A percentile compares a stretch with the other conserved stretches of the same genome.
These are phyloP conservation scores for Aphelenchoides besseyi DNA, from an alignment of 1,140 invertebrate genomes.

Conservation along the genomic window DNA sequence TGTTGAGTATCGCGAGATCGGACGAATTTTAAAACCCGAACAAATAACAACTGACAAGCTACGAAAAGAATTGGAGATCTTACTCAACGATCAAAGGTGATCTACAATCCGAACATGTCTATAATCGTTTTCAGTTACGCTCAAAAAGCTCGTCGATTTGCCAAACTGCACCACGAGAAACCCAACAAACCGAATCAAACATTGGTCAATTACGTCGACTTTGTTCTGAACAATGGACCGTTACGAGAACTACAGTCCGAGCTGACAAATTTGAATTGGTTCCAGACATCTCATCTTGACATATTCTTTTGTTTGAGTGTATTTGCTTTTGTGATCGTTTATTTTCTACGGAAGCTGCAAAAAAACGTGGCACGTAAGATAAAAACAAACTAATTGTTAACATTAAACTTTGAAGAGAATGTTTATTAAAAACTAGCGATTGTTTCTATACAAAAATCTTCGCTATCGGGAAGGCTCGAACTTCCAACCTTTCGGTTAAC, in stretches of 20 bases:
- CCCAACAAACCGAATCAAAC: conserved; percentile 40
- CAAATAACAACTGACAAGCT: background rate
- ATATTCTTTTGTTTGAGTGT: no score
- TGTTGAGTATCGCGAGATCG: background rate
- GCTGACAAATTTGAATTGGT: conserved; percentile 22
- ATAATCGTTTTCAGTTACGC: conserved; percentile 27
- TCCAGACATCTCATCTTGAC: conserved; percentile 34
- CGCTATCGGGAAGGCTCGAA: background rate
- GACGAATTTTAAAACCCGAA: background rate
- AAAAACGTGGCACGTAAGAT: no score
- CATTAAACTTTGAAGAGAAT: no score
- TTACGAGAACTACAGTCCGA: conserved; percentile 36
- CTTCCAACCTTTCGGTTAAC: background rate
- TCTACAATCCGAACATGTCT: background rate
- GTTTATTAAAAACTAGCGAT: no score
- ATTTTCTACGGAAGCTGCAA: no score
- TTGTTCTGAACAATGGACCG: conserved; percentile 41
- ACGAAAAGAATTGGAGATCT: background rate
- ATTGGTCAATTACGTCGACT: conserved; percentile 45
- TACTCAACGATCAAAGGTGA: background rate
- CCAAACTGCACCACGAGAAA: conserved; percentile 32
- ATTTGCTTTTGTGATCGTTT: no score
- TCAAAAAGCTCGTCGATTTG: conserved; percentile 26
- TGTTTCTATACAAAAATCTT: no score
- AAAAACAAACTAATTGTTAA: no score